These are phyloP conservation scores for Allygus modestus DNA, from an alignment of 2,888 invertebrate species.

Conservation along the genomic window DNA sequence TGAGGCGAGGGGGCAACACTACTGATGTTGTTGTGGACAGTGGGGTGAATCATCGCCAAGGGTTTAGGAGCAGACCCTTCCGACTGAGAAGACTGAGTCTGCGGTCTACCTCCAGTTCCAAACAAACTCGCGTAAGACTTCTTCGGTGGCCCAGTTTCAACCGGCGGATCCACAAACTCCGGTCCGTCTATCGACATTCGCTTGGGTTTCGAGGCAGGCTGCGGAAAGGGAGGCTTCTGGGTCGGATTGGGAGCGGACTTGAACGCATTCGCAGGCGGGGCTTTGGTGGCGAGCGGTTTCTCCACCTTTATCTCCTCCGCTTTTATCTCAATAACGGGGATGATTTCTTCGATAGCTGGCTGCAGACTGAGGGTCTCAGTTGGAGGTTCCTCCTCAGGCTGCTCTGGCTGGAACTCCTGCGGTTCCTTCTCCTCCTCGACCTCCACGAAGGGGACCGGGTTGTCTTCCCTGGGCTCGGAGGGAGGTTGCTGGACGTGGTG, in stretches of 20 bases:
- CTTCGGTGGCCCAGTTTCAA: slow-evolving; percentile 65
- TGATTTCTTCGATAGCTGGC: background rate
- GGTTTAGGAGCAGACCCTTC: background rate
- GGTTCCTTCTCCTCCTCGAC: background rate
- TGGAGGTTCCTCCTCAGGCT: slow-evolving; percentile 55
- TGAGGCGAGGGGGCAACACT: background rate
- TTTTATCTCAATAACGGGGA: background rate
- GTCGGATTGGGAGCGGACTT: slow-evolving; percentile 69
- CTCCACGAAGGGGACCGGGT: background rate
- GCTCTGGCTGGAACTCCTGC: slow-evolving; percentile 11
- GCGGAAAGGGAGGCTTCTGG: slow-evolving; percentile 67
- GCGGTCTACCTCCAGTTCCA: slow-evolving; percentile 69
- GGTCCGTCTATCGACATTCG: slow-evolving; percentile 26
- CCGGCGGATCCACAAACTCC: slow-evolving; percentile 67
- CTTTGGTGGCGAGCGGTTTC: slow-evolving; percentile 54
- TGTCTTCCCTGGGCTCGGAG: slow-evolving; percentile 41
- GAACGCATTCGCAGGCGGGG: slow-evolving; percentile 55
- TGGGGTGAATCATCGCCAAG: slow-evolving; percentile 40
- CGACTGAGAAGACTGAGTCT: background rate
- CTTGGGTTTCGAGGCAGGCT: slow-evolving; percentile 1
- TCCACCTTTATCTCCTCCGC: slow-evolving; percentile 40
- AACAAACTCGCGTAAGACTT: slow-evolving; percentile 74
- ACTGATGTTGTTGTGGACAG: slow-evolving; percentile 43
- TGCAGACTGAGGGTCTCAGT: background rate
- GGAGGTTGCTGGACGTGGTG: slow-evolving; percentile 38